phyloP scores from a whole-genome alignment of 2,888 invertebrate genomes.

The Onchidella celtica region DNA sequence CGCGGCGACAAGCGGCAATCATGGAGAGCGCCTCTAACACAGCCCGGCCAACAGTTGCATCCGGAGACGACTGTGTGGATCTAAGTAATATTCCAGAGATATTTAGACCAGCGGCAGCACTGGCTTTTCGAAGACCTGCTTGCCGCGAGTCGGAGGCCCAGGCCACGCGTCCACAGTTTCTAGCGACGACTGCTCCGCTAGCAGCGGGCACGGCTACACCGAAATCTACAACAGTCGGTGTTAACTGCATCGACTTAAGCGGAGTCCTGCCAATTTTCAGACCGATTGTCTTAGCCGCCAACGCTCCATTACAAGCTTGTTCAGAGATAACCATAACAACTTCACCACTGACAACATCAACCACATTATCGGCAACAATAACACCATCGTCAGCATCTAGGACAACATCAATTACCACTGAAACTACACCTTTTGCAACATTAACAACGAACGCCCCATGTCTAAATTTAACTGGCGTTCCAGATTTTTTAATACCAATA shows the following conservation, averaged over 20 bases:
- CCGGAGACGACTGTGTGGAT: not conserved
- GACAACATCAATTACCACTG: no score
- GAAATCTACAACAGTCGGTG: not conserved
- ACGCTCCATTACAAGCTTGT: not conserved
- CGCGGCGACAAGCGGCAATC: no score
- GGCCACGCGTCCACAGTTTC: no score
- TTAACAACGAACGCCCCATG: not conserved
- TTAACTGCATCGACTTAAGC: not conserved
- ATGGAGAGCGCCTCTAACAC: no score
- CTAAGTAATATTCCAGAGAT: not conserved
- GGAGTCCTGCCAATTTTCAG: not conserved
- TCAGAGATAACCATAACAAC: not conserved
- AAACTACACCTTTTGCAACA: no score
- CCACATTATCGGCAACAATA: not conserved
- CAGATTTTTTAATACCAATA: no score
- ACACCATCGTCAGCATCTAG: no score
- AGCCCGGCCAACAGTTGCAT: no score
- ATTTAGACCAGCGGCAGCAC: not conserved
- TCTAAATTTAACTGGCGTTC: no score
- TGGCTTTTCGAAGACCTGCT: not conserved
- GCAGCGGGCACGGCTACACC: not conserved
- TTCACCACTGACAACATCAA: not conserved
- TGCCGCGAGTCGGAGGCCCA: no score
- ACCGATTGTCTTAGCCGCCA: not conserved
- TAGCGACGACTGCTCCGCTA: no score